These are phyloP conservation scores for Mionectes macconnelli DNA, from an alignment of 2,113 vertebrate genomes.

Conservation along the genomic window DNA sequence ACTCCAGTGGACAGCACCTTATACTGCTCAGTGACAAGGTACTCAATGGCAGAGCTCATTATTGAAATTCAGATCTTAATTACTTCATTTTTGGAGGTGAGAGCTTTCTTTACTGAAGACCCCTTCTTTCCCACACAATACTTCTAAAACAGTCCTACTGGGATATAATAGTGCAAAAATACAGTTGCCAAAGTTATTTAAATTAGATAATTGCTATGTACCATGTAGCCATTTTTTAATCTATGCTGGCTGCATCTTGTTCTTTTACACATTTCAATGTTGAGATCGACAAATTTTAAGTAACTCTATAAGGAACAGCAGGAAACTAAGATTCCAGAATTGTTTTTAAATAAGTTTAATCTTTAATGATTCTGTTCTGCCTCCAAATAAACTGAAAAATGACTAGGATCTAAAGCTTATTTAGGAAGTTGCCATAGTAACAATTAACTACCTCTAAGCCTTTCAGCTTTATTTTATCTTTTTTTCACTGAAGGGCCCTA, in stretches of 20 bases:
- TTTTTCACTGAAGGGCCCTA: conserved; percentile 34
- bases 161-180: background rate
- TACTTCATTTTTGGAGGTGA: background rate
- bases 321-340: background rate
- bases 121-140: background rate
- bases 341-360: conserved; percentile 25
- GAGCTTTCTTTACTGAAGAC: background rate
- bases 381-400: conserved; percentile 54
- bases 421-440: conserved; percentile 54
- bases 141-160: background rate
- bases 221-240: background rate
- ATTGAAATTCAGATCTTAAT: background rate
- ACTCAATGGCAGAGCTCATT: background rate
- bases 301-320: background rate
- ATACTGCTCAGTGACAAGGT: background rate
- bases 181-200: background rate
- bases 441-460: conserved; percentile 55
- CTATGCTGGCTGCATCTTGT: background rate
- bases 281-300: background rate
- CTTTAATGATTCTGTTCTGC: conserved; percentile 16
- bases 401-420: conserved; percentile 43
- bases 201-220: background rate
- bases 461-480: conserved; percentile 42
- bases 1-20: no score
- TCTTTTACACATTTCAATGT: background rate